Evolutionary conservation across 92 coral and sea anemone genomes (phyloP).

Genomic region (Umimayanthus kanabou): DNA sequence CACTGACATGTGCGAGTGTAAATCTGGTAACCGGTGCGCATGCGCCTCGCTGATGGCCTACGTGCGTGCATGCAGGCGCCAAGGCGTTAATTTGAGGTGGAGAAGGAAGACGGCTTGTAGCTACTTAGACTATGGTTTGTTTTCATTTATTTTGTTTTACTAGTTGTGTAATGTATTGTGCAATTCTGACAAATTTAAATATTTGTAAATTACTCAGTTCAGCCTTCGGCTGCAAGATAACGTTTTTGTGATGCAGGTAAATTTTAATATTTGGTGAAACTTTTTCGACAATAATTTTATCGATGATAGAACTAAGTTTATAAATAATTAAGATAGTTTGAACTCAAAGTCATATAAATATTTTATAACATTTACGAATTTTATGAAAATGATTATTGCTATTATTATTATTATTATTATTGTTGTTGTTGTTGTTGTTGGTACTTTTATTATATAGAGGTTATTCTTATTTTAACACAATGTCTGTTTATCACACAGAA

Average conservation of each 20-base stretch:
- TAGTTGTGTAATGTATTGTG: not conserved
- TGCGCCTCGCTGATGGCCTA: slow-evolving; percentile 91
- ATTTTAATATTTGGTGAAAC: too few relatives aligned
- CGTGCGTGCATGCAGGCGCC: slow-evolving; percentile 79
- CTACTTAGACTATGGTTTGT: slow-evolving; percentile 40
- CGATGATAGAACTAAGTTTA: too few relatives aligned
- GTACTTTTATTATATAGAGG: too few relatives aligned
- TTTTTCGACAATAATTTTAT: too few relatives aligned
- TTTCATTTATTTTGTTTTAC: not conserved
- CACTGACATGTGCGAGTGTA: slow-evolving; percentile 87
- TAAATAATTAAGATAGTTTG: too few relatives aligned
- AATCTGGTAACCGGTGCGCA: slow-evolving; percentile 71
- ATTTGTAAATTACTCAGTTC: too few relatives aligned
- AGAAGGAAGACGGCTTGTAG: slow-evolving; percentile 79
- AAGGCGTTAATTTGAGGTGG: slow-evolving; percentile 77
- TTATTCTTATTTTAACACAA: not conserved
- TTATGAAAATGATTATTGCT: too few relatives aligned
- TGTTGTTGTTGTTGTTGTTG: too few relatives aligned
- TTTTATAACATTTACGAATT: too few relatives aligned
- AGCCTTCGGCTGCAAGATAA: too few relatives aligned
- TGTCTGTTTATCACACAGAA: slow-evolving; percentile 45
- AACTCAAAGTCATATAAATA: too few relatives aligned
- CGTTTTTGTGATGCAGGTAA: too few relatives aligned
- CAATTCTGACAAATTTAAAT: not conserved
- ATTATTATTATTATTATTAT: not conserved